Evolutionary conservation across 2,888 invertebrate species (phyloP), one percentile per base, ranked within the genome.

Genomic region (Eupithecia pulchellata): DNA sequence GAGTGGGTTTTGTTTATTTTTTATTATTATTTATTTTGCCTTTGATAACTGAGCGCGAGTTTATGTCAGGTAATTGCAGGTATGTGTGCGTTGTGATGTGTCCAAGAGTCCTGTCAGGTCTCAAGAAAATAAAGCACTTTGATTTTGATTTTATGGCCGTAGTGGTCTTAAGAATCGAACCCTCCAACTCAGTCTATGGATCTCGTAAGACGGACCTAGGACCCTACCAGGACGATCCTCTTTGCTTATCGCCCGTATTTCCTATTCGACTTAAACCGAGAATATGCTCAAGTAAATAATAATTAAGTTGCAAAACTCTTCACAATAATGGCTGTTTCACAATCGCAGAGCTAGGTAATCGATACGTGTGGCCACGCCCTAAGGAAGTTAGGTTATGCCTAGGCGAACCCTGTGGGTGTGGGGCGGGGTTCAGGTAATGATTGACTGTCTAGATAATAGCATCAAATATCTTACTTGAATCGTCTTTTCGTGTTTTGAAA

Each of bases 321-420:
- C 20, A 25, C 20, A 52, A 52, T 52, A 52, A 52, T 52, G 25
- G 25, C 11, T 25, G 11, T 52, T 52, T 1, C 47, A 52, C 47
- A 52, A 52, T 52, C 4, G 47, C 47, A 47, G 11, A 47, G 55
- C 20, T 55, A 27, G 29, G 58, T 30, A 58, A 58, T 58, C 58
- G n/a, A 58, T 58, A 58, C n/a, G n/a, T 29, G 30, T 58, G 30
- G 30, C 32, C 58, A 29, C 58, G 58, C 58, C 58, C 32, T 30
- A 29, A 58, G 58, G 58, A 58, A 58, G 58, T 58, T 17, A 57
- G 57, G 6, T 8, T 8, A 57, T 4, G 11, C 32, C 9, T n/a
- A 32, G 11, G 25, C 13, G 20, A 58, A 30, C 29, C 1, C 58
- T 20, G 58, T 58, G 11, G 58, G 58, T 30, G 30, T 9, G 8